phyloP scores from a whole-genome alignment of 2,113 vertebrate genomes.

The Rhinoptilus africanus region DNA sequence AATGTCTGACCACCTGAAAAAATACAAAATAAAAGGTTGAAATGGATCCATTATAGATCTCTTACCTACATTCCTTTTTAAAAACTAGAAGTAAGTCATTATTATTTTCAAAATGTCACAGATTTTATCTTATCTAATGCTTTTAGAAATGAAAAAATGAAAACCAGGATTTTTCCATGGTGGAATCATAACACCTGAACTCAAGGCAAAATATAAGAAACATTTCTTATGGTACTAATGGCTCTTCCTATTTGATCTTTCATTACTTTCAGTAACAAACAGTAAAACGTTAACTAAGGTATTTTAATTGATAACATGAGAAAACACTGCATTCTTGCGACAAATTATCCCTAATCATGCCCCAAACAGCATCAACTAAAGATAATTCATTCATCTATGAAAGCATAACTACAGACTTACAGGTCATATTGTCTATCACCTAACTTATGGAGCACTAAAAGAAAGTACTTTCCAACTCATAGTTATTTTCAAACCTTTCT shows the following conservation, averaged over 20 bases:
- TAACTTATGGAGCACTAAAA: not conserved
- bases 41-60: not conserved
- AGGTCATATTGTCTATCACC: not conserved
- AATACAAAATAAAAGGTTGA: not conserved
- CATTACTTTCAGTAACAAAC: not conserved
- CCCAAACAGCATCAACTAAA: not conserved
- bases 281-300: not conserved
- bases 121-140: not conserved
- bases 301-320: not conserved
- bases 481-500: not conserved
- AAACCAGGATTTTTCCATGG: not conserved
- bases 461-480: not conserved
- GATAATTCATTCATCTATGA: not conserved
- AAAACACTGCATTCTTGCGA: not conserved
- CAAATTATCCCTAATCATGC: not conserved
- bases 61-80: not conserved
- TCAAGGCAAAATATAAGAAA: not conserved
- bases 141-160: not conserved
- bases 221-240: not conserved
- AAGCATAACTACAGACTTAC: not conserved
- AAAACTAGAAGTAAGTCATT: not conserved
- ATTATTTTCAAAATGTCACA: not conserved
- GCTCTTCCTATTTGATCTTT: not conserved
- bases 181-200: not conserved
- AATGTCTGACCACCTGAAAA: not conserved